phyloP scores from a whole-genome alignment of 1,140 invertebrate species.

The Odontomachus brunneus region DNA sequence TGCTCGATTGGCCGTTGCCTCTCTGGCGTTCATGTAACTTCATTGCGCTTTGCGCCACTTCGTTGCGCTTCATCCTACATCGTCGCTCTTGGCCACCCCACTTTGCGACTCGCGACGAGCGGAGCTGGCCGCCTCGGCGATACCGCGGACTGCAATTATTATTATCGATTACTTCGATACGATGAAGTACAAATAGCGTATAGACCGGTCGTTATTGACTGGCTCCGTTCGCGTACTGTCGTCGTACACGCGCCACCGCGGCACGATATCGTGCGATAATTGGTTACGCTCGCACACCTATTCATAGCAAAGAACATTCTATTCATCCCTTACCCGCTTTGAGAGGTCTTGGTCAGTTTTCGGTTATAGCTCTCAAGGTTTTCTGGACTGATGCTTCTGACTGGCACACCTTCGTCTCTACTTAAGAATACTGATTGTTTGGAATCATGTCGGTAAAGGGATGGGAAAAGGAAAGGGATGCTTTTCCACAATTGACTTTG shows the following conservation, averaged over 20 bases:
- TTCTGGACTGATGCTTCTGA: background rate
- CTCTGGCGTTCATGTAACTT: conserved; percentile 14
- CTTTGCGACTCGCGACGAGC: conserved; percentile 3
- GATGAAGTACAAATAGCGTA: conserved; percentile 76
- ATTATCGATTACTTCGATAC: conserved; percentile 78
- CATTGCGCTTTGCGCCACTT: conserved; percentile 1
- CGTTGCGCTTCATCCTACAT: conserved; percentile 23
- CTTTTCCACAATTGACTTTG: no score
- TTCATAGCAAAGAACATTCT: background rate
- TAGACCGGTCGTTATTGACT: conserved; percentile 74
- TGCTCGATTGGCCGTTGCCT: conserved; percentile 35
- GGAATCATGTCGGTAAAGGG: no score
- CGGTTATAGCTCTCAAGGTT: background rate
- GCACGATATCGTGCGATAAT: conserved; percentile 64
- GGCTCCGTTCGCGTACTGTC: conserved; percentile 56
- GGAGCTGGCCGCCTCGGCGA: conserved; percentile 58
- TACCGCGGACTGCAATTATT: conserved; percentile 75
- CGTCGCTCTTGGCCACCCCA: conserved; percentile 14
- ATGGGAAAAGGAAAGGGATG: no score
- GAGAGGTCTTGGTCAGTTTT: no score
- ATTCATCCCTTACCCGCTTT: background rate
- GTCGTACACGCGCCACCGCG: conserved; percentile 42
- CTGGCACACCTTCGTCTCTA: no score
- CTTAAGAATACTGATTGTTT: no score
- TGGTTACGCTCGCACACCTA: conserved; percentile 54